Base-by-base conservation (phyloP, 1,140 invertebrate species). In the Venturia canescens region DNA sequence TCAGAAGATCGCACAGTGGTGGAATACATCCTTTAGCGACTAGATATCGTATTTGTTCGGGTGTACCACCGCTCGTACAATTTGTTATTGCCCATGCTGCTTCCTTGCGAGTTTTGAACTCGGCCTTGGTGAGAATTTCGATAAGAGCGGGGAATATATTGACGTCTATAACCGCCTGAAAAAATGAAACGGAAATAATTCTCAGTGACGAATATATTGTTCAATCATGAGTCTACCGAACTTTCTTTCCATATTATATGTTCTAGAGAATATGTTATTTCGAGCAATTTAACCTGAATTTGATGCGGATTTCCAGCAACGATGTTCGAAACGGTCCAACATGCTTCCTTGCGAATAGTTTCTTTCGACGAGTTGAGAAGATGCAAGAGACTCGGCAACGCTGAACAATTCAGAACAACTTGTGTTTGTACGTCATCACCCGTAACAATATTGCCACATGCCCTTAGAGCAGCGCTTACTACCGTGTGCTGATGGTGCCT, bases 241-340 rank as follows among this genome's bases (percentile, higher is more conserved):
- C n/a, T 74, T 38, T 26, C 9, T 63, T 63, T 63, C 60, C 18
- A 60, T 60, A 9, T 60, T 60, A 5, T 34, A 44, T 76, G 27
- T 27, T 38, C 44, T 23, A 78, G 26, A 71, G 44, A 60, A 75
- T 76, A 29, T 13, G 77, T n/a, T n/a, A n/a, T 66, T 29, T 53
- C 16, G 44, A 57, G 29, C 80, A 50, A 31, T 80, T 71, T 71
- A 84, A 96, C 95, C 93, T 97, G 96, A 84, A 98, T 98, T 93
- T 99, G 98, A 85, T 95, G 94, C 69, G 96, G 94, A 92, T 99
- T 99, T 70, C 98, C 98, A 76, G 98, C 98, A 3, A 98, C 99
- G 74, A 99, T 99, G 92, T 99, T 99, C 53, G 98, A 99, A 83
- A 99, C 96, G 63, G 98, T 99, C 98, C 98, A 99, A 89, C 98